A percentile compares a stretch with the other conserved stretches of the same genome.
Conservation (phyloP, 2,113 vertebrate genomes). For the Pogonocichla stellata region DNA sequence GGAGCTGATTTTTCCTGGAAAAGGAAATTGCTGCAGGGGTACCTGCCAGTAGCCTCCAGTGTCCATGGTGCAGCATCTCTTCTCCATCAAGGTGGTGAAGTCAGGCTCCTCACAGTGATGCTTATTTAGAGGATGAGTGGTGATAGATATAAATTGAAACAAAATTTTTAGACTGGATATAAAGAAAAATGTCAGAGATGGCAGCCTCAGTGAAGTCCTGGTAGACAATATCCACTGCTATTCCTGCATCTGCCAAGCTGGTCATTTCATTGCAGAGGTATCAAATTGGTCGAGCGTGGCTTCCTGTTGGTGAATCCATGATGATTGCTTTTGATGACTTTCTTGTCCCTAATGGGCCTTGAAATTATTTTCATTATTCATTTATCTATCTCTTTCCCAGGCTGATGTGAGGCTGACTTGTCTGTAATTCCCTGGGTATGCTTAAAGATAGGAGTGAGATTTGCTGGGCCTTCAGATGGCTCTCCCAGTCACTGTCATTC, state of each 20-base stretch:
- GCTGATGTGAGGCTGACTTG: background rate
- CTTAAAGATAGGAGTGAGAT: background rate
- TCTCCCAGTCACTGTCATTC: background rate
- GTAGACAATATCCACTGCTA: background rate
- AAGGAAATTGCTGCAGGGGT: background rate
- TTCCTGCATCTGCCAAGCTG: background rate
- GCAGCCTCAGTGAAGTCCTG: background rate
- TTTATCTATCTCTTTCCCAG: background rate
- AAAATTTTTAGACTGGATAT: background rate
- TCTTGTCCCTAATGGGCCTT: background rate
- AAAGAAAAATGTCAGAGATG: background rate
- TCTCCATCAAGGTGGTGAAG: background rate
- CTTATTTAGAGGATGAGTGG: background rate
- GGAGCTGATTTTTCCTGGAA: background rate
- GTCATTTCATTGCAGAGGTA: background rate
- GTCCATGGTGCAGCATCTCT: background rate
- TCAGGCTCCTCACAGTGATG: background rate
- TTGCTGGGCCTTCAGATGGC: background rate
- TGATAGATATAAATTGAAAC: background rate
- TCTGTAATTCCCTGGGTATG: background rate
- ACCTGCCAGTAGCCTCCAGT: background rate
- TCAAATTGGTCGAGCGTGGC: background rate
- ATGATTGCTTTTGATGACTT: background rate
- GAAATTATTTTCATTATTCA: background rate
- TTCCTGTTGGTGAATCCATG: background rate